A percentile compares a stretch with the other conserved stretches of the same genome.
Evolutionary conservation across 2,797 vertebrate species (phyloP).

Genomic region (Catostomus latipinnis): DNA sequence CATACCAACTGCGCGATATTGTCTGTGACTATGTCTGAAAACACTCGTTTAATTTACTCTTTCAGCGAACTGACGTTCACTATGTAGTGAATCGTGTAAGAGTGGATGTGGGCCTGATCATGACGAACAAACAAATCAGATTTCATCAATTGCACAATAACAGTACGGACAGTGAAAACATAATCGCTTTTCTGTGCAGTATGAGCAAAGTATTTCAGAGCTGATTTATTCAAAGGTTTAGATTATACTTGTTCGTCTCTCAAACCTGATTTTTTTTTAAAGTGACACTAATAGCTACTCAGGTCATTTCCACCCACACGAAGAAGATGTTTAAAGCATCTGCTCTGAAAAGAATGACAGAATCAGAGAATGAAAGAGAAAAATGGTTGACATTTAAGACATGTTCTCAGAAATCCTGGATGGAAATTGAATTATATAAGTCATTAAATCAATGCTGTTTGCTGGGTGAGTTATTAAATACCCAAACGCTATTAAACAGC

Average conservation of each 20-base stretch:
- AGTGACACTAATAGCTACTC: constrained; percentile 14
- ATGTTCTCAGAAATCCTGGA: constrained; percentile 10
- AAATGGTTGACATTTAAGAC: constrained; percentile 32
- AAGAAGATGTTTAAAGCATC: constrained; percentile 43
- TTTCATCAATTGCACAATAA: no score
- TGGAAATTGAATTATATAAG: constrained; percentile 17
- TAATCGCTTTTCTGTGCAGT: no score
- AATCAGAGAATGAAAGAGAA: constrained; percentile 30
- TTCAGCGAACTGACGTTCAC: no score
- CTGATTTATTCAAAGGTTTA: not conserved
- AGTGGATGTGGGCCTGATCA: no score
- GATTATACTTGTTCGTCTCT: constrained; percentile 6
- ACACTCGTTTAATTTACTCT: no score
- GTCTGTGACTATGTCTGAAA: no score
- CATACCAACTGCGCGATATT: no score
- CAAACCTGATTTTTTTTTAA: not conserved
- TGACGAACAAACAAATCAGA: no score
- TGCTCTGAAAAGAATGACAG: constrained; percentile 18
- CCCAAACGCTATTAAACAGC: not conserved
- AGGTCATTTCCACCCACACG: constrained; percentile 15
- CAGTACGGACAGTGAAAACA: no score
- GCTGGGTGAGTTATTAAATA: not conserved
- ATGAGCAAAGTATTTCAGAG: not conserved
- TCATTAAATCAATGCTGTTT: not conserved
- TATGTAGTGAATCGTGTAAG: no score